Conservation (phyloP, 1,140 invertebrate genomes). For the Cotesia chilonis region DNA sequence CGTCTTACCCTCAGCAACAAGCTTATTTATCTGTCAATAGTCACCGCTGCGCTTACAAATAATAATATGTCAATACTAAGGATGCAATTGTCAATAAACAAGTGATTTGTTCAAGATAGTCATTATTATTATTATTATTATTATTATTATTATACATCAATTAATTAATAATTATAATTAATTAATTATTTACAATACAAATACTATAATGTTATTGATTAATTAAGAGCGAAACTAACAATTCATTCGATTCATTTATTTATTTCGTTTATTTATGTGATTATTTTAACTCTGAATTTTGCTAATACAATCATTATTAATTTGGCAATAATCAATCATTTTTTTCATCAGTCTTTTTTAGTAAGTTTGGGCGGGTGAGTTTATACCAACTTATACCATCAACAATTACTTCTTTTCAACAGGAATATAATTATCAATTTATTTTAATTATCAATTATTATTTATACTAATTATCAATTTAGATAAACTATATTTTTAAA, state of each 20-base stretch:
- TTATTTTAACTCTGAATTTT: constrained; percentile 8
- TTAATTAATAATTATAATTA: constrained; percentile 6
- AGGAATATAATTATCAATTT: constrained; percentile 31
- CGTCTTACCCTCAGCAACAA: constrained; percentile 50
- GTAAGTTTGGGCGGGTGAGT: constrained; percentile 33
- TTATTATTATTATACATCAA: too few species aligned
- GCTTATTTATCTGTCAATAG: constrained; percentile 37
- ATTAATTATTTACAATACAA: constrained; percentile 32
- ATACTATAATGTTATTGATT: constrained; percentile 13
- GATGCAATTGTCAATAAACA: constrained; percentile 19
- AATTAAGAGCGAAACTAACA: background rate
- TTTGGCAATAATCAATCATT: constrained; percentile 36
- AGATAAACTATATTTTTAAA: background rate
- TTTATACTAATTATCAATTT: constrained; percentile 30
- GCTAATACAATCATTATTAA: constrained; percentile 30
- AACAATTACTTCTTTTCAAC: constrained; percentile 32
- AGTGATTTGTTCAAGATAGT: background rate
- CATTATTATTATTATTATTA: too few species aligned
- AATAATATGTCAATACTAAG: too few species aligned
- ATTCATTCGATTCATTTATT: constrained; percentile 16
- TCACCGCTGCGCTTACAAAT: background rate
- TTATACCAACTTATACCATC: constrained; percentile 14
- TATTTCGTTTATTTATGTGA: constrained; percentile 14
- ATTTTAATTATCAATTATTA: constrained; percentile 10
- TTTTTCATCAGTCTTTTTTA: constrained; percentile 34